Conservation (phyloP, 2,888 invertebrate species). For the Crioceris asparagi region DNA sequence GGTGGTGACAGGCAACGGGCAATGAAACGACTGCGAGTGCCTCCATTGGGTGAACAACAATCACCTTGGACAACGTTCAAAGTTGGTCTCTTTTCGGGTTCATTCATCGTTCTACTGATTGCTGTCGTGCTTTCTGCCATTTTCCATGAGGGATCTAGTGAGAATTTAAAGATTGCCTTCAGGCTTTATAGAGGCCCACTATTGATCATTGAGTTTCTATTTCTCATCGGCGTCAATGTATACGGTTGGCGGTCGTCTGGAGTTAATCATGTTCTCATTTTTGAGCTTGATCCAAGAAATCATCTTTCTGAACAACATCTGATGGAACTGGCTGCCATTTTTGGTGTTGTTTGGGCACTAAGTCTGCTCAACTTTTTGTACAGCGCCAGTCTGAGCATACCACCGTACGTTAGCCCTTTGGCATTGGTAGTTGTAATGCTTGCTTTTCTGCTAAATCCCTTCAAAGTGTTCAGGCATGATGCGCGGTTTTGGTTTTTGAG, state of each 20-base stretch:
- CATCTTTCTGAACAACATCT: conserved; percentile 66
- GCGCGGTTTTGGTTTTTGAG: conserved; percentile 65
- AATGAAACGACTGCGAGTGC: conserved; percentile 78
- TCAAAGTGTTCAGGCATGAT: conserved; percentile 62
- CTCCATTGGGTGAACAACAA: conserved; percentile 74
- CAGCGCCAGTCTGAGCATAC: conserved; percentile 53
- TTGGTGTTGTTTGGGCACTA: conserved; percentile 66
- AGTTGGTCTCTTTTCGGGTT: conserved; percentile 74
- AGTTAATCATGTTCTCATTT: conserved; percentile 51
- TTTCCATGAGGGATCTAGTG: conserved; percentile 40
- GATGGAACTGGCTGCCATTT: conserved; percentile 65
- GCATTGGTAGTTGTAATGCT: conserved; percentile 56
- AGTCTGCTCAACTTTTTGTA: conserved; percentile 52
- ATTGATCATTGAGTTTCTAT: conserved; percentile 62
- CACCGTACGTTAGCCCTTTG: conserved; percentile 67
- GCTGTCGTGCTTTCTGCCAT: conserved; percentile 60
- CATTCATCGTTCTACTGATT: conserved; percentile 62
- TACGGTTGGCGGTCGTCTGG: conserved; percentile 71
- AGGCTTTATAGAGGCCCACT: conserved; percentile 71
- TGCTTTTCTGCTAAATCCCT: conserved; percentile 64
- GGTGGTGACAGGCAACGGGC: conserved; percentile 73
- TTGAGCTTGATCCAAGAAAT: conserved; percentile 70
- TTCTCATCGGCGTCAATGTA: conserved; percentile 69
- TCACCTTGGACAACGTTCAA: conserved; percentile 76
- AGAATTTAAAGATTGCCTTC: conserved; percentile 58